These are phyloP conservation scores for Corythaeola cristata DNA, from an alignment of 2,113 vertebrate genomes.

Conservation along the genomic window DNA sequence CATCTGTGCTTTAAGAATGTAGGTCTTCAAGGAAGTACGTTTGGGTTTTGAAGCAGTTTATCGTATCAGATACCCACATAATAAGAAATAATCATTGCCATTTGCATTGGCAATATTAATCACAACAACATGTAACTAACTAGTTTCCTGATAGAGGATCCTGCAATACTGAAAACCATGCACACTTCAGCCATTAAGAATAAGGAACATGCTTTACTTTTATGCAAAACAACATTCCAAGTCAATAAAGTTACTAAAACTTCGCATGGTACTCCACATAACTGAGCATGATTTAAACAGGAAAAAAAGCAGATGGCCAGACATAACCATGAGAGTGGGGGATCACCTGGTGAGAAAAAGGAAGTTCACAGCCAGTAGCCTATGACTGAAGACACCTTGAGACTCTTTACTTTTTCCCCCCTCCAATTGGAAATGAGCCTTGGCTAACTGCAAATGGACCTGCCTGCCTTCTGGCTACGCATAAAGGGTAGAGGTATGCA, in stretches of 20 bases:
- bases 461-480: background rate
- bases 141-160: background rate
- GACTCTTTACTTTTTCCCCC: background rate
- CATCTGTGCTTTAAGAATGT: background rate
- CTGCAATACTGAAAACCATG: background rate
- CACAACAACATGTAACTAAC: background rate
- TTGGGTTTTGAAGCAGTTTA: background rate
- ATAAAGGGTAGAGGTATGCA: background rate
- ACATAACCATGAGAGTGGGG: accelerated
- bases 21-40: background rate
- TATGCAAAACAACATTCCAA: background rate
- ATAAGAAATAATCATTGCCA: accelerated
- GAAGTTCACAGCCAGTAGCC: background rate
- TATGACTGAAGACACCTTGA: background rate
- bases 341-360: background rate
- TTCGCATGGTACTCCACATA: background rate
- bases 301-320: background rate
- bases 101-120: background rate
- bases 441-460: background rate
- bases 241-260: background rate
- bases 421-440: background rate
- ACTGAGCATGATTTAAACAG: background rate
- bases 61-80: accelerated
- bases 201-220: background rate
- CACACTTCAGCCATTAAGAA: background rate